phyloP scores from a whole-genome alignment of 2,797 vertebrate genomes.

The Merluccius polli region DNA sequence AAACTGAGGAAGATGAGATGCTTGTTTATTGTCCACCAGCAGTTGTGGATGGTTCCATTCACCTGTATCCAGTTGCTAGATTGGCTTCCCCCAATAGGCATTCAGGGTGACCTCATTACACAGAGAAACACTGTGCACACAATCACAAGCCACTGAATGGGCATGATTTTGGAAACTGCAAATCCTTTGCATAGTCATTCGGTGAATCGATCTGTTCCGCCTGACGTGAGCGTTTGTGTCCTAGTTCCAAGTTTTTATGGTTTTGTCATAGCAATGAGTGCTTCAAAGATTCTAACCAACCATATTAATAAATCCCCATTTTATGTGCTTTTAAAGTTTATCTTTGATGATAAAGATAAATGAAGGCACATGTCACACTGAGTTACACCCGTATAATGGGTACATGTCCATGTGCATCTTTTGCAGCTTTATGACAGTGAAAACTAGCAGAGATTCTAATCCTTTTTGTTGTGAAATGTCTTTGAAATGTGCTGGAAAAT shows the following conservation, averaged over 20 bases:
- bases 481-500: background rate
- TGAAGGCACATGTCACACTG: too few species aligned
- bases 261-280: constrained; percentile 54
- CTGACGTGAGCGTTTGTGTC: constrained; percentile 43
- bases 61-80: constrained; percentile 11
- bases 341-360: background rate
- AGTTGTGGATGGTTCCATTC: background rate
- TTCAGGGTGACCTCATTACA: constrained; percentile 5
- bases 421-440: background rate
- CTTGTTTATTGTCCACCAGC: background rate
- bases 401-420: too few species aligned
- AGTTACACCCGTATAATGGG: too few species aligned
- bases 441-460: background rate
- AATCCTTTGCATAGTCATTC: constrained; percentile 29
- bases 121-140: background rate
- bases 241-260: constrained; percentile 54
- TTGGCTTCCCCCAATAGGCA: constrained; percentile 15
- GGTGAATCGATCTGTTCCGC: constrained; percentile 49
- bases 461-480: background rate
- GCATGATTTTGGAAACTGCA: background rate
- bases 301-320: constrained; percentile 42
- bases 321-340: constrained; percentile 44
- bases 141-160: background rate
- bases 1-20: background rate
- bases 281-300: constrained; percentile 43